Evolutionary conservation across 2,888 invertebrate species (phyloP).

Genomic region (Masnerella sp.): DNA sequence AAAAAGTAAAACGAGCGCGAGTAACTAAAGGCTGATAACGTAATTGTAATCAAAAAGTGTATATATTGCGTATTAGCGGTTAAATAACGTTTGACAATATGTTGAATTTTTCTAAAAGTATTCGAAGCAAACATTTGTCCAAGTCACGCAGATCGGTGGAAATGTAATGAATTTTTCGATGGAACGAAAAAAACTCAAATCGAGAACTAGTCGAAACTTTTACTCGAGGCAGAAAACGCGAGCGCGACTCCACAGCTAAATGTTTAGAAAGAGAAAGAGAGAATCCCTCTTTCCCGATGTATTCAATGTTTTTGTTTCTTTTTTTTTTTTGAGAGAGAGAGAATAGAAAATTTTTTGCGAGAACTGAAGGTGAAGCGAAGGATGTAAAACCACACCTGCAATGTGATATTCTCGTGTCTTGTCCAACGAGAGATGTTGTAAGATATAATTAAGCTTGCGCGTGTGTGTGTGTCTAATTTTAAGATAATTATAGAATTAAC

Average conservation of each 20-base stretch:
- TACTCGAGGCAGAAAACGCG: conserved; percentile 9
- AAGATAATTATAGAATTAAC: conserved; percentile 50
- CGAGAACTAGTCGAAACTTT: conserved; percentile 37
- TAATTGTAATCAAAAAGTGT: conserved; percentile 38
- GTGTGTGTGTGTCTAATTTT: conserved; percentile 56
- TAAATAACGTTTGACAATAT: conserved; percentile 17
- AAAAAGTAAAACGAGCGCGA: conserved; percentile 15
- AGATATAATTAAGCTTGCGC: conserved; percentile 64
- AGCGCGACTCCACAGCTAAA: conserved; percentile 35
- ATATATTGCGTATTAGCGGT: conserved; percentile 17
- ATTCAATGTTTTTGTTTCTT: no score
- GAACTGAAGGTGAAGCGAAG: conserved; percentile 47
- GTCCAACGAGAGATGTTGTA: conserved; percentile 76
- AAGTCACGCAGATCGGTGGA: conserved; percentile 6
- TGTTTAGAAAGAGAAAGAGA: conserved; percentile 8
- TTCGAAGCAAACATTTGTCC: conserved; percentile 36
- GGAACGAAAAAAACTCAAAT: conserved; percentile 1
- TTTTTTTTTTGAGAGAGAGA: no score
- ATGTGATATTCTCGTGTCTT: conserved; percentile 78
- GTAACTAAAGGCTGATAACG: conserved; percentile 38
- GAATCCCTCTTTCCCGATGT: conserved; percentile 2
- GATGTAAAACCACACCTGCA: conserved; percentile 70
- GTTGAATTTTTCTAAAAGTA: conserved; percentile 26
- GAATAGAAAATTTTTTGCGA: conserved; percentile 17
- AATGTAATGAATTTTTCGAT: conserved; percentile 1